Base-by-base conservation (phyloP, 2,888 invertebrate species). In the Phalangium opilio region DNA sequence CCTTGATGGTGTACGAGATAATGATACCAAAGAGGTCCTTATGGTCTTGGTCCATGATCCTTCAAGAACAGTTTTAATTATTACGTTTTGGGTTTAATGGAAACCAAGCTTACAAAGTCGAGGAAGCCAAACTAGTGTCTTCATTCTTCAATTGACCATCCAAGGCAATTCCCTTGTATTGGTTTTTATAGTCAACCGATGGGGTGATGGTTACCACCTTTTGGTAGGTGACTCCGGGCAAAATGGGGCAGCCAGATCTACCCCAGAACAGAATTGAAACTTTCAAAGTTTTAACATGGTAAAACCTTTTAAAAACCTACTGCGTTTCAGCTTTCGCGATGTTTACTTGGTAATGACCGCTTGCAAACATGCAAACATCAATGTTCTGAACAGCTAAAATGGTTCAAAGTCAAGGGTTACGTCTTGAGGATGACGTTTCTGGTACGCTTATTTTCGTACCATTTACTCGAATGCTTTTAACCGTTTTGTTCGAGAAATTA, bases 1-100 rank as follows among this genome's bases (percentile, higher is more conserved):
- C 87, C 70, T 91, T 93, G 35, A 86, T 86, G 48, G 84, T 84
- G 73, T 95, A 95, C 36, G 89, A 90, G 11, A 95, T 90, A 57
- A 93, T 81, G 60, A 93, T 91, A 50, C 93, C 93, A 64, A 93
- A 87, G 44, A 86, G 83, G 67, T 93, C 91, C 52, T 86, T 79
- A 60, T 84, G 80, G 60, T 87, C 86, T 11, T 84, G 79, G 54
- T 76, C 73, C 32, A 77, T 75, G 52, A 81, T 67, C 49, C 79
- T 80, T 59, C 18, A 66, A 62, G 45, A 47, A 51, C 44, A 47
- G 49, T 19, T 45, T 48, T 11, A 36, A 36, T 36, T 36, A 10
- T 36, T 36, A 36, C n/a, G n/a, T 34, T 34, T 12, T 34, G 34
- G n/a, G 34, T 12, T n/a, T 36, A 12, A 36, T 5, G 17, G 17